phyloP scores from a whole-genome alignment of 2,797 vertebrate genomes.

The Dromococcyx pavoninus region DNA sequence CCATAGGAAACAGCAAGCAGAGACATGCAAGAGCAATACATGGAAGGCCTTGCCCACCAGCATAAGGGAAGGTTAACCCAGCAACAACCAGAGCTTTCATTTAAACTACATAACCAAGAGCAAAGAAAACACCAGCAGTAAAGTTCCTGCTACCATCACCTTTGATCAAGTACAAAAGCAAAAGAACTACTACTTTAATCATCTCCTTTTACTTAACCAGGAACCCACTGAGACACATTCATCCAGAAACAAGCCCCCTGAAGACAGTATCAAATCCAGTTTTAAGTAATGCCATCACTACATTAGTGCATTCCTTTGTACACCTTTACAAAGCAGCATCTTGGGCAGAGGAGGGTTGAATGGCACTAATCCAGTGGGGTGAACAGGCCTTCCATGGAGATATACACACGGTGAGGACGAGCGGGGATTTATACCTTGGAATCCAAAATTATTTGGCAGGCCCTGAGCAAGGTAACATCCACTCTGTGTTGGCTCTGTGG shows the following conservation, averaged over 20 bases:
- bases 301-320: background rate
- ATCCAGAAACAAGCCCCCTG: background rate
- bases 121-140: background rate
- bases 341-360: background rate
- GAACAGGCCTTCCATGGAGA: background rate
- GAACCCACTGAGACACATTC: background rate
- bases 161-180: background rate
- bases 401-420: rapidly evolving
- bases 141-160: background rate
- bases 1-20: background rate
- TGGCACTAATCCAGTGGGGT: rapidly evolving
- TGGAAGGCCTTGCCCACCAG: background rate
- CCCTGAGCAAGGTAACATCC: background rate
- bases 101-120: background rate
- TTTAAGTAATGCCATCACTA: background rate
- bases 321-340: rapidly evolving
- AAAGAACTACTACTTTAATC: background rate
- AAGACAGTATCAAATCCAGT: background rate
- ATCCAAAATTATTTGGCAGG: constrained; percentile 24
- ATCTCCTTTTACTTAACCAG: background rate
- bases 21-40: background rate
- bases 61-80: background rate
- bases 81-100: background rate
- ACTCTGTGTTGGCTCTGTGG: too few relatives aligned
- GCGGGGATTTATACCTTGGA: background rate